phyloP scores from a whole-genome alignment of 1,140 invertebrate species.

The Drosophila pallidifrons region DNA sequence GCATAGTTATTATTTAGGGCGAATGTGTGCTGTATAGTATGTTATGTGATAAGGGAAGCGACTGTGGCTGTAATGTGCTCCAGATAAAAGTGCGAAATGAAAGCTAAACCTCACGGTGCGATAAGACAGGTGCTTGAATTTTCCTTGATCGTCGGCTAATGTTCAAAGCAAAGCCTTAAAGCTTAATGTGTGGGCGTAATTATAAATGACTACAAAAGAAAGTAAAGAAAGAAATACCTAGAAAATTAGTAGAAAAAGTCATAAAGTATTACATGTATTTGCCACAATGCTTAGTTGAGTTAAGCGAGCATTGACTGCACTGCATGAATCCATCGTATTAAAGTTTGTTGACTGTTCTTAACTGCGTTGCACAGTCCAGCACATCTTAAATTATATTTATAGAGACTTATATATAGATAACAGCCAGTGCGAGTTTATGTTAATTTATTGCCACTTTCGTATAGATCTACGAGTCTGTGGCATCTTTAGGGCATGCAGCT shows the following conservation, averaged over 20 bases:
- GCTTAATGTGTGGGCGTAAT: background rate
- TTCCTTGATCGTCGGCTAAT: background rate
- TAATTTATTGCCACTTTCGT: slow-evolving; percentile 27
- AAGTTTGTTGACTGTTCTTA: background rate
- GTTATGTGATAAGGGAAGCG: slow-evolving; percentile 18
- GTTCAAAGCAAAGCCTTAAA: background rate
- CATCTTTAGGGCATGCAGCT: slow-evolving; percentile 18
- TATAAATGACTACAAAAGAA: background rate
- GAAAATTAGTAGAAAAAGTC: too few relatives aligned
- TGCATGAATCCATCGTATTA: background rate
- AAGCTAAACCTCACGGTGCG: background rate
- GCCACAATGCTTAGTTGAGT: too few relatives aligned
- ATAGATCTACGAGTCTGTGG: slow-evolving; percentile 2
- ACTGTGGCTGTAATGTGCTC: slow-evolving; percentile 12
- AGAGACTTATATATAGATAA: background rate
- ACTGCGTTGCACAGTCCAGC: background rate
- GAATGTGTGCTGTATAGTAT: slow-evolving; percentile 8
- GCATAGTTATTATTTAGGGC: slow-evolving; percentile 25
- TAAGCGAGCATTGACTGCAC: too few relatives aligned
- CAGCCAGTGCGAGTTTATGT: background rate
- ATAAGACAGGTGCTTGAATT: background rate
- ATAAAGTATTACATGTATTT: too few relatives aligned
- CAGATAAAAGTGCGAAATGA: slow-evolving; percentile 18
- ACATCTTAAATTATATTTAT: background rate
- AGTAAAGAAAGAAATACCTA: background rate